Base-by-base conservation (phyloP, 2,113 vertebrate genomes). In the Tretioscincus oriximinensis region DNA sequence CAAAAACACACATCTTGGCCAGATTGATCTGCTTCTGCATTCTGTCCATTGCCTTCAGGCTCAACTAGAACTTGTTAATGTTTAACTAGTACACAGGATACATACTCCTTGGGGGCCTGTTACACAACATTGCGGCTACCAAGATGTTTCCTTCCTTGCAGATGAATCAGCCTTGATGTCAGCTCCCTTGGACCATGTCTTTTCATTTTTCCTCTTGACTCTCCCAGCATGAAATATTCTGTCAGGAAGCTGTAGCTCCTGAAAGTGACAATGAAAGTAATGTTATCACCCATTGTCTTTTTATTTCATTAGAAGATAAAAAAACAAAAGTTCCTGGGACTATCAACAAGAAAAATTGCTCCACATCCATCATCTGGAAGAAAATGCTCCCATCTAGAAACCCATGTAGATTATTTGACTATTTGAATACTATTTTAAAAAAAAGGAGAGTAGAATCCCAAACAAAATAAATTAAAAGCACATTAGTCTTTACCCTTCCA, bases 11-110 rank as follows among this genome's bases (percentile, higher is more conserved):
- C 2, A 0, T 41, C 82, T 1, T 60, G 51, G 35, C 61, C 49
- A 0, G 21, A 70, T 71, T 86, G 18, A 74, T 80, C 86, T 35
- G 0, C 45, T 29, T 11, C 45, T 78, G 89, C 93, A 84, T 78
- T 77, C 82, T 68, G 73, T 71, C 54, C 26, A 8, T 71, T 79
- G 31, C 87, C 90, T 89, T 78, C 82, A 79, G 88, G 51, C 72
- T 84, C 78, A 82, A 81, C 72, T 47, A 10, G 0, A 0, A n/a
- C 87, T 91, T 81, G 93, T 95, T 95, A 93, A 95, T 92, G 74
- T 87, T 94, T 94, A 95, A 95, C 88, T 22, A 72, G 69, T 83
- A 45, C 74, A 69, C 87, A 90, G 85, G 88, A 88, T 83, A 8
- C 51, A 7, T 82, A 81, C 89, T 92, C 90, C 87, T 22, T 26